Evolutionary conservation across 1,140 invertebrate genomes (phyloP).

Genomic region (Protaetia brevitarsis): DNA sequence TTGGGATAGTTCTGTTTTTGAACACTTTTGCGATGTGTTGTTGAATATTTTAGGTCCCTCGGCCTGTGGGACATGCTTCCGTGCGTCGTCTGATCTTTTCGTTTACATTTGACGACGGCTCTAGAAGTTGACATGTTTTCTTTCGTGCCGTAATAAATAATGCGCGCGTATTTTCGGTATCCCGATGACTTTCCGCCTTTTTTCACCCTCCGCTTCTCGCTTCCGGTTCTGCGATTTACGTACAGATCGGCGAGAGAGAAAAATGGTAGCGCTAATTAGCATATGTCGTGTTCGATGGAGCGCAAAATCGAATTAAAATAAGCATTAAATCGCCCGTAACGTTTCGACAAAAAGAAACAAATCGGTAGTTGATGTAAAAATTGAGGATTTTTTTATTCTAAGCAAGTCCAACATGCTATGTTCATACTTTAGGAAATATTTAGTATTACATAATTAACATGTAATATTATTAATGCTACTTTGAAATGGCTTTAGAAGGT

Average conservation of each 20-base stretch:
- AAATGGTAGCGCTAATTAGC: not conserved
- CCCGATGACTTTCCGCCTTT: not conserved
- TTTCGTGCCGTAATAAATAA: conserved; percentile 31
- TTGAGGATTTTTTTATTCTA: not conserved
- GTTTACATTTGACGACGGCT: conserved; percentile 31
- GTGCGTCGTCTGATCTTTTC: conserved; percentile 24
- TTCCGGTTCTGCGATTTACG: not conserved
- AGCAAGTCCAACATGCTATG: too few species aligned
- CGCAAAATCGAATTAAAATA: conserved; percentile 2
- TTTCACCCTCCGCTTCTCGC: not conserved
- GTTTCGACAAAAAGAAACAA: not conserved
- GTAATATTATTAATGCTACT: too few species aligned
- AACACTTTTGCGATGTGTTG: conserved; percentile 33
- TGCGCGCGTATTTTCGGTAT: conserved; percentile 22
- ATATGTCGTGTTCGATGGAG: not conserved
- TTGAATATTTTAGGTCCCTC: conserved; percentile 27
- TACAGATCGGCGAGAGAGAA: not conserved
- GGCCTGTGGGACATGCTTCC: conserved; percentile 24
- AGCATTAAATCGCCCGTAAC: not conserved
- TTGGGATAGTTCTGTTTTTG: conserved; percentile 41
- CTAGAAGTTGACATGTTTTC: conserved; percentile 30
- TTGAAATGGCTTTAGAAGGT: too few species aligned
- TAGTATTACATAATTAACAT: too few species aligned
- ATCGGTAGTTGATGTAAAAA: not conserved
- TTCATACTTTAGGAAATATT: too few species aligned